Conservation (phyloP, 1,140 invertebrate genomes). For the Pseudomyrmex concolor region DNA sequence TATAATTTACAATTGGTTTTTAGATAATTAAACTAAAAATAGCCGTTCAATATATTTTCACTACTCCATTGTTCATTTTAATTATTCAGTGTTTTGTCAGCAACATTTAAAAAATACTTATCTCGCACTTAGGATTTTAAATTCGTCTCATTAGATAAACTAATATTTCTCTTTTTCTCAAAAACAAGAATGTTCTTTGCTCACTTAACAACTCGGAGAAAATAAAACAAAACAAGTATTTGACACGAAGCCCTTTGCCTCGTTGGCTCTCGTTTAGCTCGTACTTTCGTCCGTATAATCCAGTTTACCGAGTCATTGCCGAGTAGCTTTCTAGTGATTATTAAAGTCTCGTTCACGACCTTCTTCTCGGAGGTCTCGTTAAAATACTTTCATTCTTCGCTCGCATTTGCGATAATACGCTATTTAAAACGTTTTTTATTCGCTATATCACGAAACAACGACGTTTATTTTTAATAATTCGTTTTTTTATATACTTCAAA, state of each 20-base stretch:
- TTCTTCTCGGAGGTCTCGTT: neutral
- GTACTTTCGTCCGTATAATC: conserved; percentile 41
- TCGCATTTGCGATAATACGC: neutral
- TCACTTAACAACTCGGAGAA: conserved; percentile 18
- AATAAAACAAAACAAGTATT: neutral
- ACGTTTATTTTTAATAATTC: too few species aligned
- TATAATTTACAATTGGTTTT: too few species aligned
- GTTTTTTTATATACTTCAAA: too few species aligned
- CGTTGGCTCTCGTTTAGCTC: conserved; percentile 34
- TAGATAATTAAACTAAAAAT: too few species aligned
- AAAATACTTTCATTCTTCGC: conserved; percentile 28
- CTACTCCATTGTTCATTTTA: too few species aligned
- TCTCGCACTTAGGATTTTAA: conserved; percentile 32
- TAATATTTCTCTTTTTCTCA: conserved; percentile 19
- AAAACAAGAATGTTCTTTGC: conserved; percentile 33
- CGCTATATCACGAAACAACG: too few species aligned
- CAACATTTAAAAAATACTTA: neutral
- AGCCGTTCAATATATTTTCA: too few species aligned
- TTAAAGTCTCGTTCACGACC: conserved; percentile 10
- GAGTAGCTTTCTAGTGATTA: conserved; percentile 25
- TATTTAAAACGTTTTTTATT: too few species aligned
- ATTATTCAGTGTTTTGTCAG: too few species aligned
- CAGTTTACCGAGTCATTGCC: conserved; percentile 28
- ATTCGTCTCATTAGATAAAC: conserved; percentile 61
- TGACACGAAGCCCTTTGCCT: conserved; percentile 46